Percentiles rank a stretch among this genome's conserved stretches.
Conservation (phyloP, 2,888 invertebrate species). For the Cabera pusaria region DNA sequence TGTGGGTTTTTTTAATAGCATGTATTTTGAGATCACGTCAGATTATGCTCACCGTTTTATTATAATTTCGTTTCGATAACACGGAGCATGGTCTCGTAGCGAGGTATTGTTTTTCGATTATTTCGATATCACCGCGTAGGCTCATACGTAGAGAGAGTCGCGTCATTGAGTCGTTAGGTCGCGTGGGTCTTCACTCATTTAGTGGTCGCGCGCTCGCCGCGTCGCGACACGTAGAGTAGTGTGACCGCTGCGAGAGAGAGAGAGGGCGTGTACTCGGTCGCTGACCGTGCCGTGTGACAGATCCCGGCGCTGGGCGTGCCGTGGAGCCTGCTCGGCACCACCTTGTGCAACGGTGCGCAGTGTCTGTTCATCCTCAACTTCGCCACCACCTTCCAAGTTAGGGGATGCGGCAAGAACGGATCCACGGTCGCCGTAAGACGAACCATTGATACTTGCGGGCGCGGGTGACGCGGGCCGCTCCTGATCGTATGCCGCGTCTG, state of each 20-base stretch:
- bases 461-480: too few species aligned
- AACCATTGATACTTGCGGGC: too few species aligned
- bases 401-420: slow-evolving; percentile 98
- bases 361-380: slow-evolving; percentile 86
- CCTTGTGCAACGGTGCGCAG: slow-evolving; percentile 84
- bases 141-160: slow-evolving; percentile 48
- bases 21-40: slow-evolving; percentile 49
- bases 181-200: slow-evolving; percentile 75
- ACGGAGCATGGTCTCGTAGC: slow-evolving; percentile 44
- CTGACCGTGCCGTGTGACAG: slow-evolving; percentile 65
- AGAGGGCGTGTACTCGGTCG: too few species aligned
- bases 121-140: slow-evolving; percentile 27
- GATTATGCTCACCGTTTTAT: slow-evolving; percentile 56
- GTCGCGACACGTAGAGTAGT: too few species aligned
- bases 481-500: too few species aligned
- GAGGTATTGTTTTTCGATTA: slow-evolving; percentile 19
- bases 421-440: slow-evolving; percentile 96
- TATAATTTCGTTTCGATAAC: slow-evolving; percentile 33
- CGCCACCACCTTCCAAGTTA: slow-evolving; percentile 88
- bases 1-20: slow-evolving; percentile 83
- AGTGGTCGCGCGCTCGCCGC: too few species aligned
- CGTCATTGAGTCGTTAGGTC: slow-evolving; percentile 43
- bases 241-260: too few species aligned
- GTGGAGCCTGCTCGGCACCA: slow-evolving; percentile 66
- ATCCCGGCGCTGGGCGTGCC: slow-evolving; percentile 67